Conservation (phyloP, 2,797 vertebrate genomes). For the Sebastolobus alascanus region DNA sequence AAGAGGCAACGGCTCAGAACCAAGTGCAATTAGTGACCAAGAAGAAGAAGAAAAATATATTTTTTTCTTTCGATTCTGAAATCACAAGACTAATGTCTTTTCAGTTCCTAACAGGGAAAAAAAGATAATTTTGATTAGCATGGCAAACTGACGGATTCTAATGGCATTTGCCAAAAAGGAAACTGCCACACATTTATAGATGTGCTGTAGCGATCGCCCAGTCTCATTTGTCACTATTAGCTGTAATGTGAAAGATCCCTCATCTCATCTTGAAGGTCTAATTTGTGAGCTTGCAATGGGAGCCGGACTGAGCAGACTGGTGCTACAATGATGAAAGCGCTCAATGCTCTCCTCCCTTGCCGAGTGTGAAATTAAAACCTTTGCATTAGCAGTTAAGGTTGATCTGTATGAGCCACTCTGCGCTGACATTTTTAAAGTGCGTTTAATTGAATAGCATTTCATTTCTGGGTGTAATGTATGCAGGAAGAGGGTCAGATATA, state of each 20-base stretch:
- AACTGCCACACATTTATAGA: conserved; percentile 62
- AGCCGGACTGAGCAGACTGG: conserved; percentile 59
- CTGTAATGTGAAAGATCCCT: conserved; percentile 78
- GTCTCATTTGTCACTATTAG: conserved; percentile 83
- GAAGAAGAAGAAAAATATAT: conserved; percentile 56
- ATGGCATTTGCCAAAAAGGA: conserved; percentile 67
- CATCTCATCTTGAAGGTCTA: conserved; percentile 75
- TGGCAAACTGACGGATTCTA: conserved; percentile 55
- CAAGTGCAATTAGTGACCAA: conserved; percentile 83
- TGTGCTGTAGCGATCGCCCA: conserved; percentile 64
- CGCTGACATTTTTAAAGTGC: conserved; percentile 42
- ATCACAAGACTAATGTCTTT: conserved; percentile 69
- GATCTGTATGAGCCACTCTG: conserved; percentile 60
- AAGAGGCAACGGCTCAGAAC: conserved; percentile 78
- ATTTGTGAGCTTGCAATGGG: conserved; percentile 80
- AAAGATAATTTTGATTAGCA: conserved; percentile 72
- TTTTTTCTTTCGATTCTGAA: conserved; percentile 60
- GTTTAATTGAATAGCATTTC: conserved; percentile 59
- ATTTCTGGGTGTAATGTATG: conserved; percentile 40
- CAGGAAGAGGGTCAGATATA: neutral
- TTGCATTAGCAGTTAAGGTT: conserved; percentile 48
- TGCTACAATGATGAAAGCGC: conserved; percentile 70
- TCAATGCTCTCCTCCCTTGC: conserved; percentile 59
- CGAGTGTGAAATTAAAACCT: conserved; percentile 75
- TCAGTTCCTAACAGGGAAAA: conserved; percentile 48